Evolutionary conservation across 2,113 vertebrate genomes (phyloP).

Genomic region (Psittacula cyanocephala): DNA sequence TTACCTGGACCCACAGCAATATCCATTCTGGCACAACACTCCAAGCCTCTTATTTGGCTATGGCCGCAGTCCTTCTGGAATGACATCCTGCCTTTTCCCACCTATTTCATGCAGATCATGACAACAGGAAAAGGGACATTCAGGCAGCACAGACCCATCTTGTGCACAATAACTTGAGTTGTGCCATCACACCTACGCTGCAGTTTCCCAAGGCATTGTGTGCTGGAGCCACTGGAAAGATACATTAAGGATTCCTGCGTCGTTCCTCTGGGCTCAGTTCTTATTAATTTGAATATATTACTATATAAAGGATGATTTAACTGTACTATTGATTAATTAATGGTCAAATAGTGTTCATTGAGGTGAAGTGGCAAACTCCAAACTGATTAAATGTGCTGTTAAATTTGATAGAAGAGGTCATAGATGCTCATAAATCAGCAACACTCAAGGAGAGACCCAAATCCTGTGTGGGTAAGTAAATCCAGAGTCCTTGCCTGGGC

Average conservation of each 20-base stretch:
- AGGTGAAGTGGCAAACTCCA: not conserved
- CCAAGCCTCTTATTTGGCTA: not conserved
- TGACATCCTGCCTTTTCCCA: not conserved
- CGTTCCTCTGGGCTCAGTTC: not conserved
- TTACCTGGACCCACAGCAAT: not conserved
- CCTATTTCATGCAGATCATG: not conserved
- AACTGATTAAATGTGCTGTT: not conserved
- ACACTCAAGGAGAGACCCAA: not conserved
- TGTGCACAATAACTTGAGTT: not conserved
- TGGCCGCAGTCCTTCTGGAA: not conserved
- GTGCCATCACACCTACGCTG: fast-evolving
- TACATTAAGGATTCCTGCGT: not conserved
- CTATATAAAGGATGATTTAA: not conserved
- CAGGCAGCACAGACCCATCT: not conserved
- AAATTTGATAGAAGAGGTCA: not conserved
- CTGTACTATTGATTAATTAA: not conserved
- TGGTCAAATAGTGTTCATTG: not conserved
- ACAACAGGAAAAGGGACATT: not conserved
- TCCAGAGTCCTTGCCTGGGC: not conserved
- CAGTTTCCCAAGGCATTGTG: not conserved
- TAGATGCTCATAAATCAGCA: not conserved
- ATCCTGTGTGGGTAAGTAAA: fast-evolving
- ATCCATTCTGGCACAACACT: not conserved
- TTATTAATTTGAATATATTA: not conserved
- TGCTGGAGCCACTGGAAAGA: not conserved